These are phyloP conservation scores for Scolopax bukidnonensis DNA, from an alignment of 2,797 vertebrate genomes.

Conservation along the genomic window DNA sequence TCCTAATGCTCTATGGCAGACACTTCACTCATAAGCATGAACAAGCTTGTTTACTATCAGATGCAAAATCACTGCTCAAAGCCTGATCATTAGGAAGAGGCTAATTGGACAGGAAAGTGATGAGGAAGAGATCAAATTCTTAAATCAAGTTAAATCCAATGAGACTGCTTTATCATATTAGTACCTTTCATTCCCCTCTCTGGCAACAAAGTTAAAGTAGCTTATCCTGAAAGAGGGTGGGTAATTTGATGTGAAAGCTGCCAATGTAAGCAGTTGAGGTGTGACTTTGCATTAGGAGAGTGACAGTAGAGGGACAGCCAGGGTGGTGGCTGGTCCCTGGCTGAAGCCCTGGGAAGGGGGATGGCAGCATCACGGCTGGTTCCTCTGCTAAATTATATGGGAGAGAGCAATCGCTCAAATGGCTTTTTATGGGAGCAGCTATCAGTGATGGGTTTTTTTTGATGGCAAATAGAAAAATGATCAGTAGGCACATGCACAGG, in stretches of 20 bases:
- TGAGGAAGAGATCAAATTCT: neutral
- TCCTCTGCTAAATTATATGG: neutral
- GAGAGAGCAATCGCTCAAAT: rapidly evolving
- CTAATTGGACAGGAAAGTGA: neutral
- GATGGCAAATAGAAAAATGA: rapidly evolving
- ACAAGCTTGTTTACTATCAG: neutral
- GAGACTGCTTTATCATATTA: neutral
- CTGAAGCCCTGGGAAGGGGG: rapidly evolving
- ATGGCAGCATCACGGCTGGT: neutral
- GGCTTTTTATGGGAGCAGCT: rapidly evolving
- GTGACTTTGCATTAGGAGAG: neutral
- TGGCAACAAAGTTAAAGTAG: neutral
- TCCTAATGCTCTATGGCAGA: neutral
- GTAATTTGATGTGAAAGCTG: neutral
- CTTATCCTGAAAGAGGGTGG: neutral
- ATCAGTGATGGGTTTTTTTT: neutral
- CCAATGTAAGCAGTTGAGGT: rapidly evolving
- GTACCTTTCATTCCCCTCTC: neutral
- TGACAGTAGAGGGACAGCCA: rapidly evolving
- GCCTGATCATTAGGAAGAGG: rapidly evolving
- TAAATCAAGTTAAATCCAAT: neutral
- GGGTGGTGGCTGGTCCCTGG: rapidly evolving
- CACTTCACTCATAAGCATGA: neutral
- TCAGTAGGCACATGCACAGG: rapidly evolving
- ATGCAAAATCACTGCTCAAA: neutral